Conservation (phyloP, 2,113 vertebrate genomes). For the Nymphicus hollandicus region DNA sequence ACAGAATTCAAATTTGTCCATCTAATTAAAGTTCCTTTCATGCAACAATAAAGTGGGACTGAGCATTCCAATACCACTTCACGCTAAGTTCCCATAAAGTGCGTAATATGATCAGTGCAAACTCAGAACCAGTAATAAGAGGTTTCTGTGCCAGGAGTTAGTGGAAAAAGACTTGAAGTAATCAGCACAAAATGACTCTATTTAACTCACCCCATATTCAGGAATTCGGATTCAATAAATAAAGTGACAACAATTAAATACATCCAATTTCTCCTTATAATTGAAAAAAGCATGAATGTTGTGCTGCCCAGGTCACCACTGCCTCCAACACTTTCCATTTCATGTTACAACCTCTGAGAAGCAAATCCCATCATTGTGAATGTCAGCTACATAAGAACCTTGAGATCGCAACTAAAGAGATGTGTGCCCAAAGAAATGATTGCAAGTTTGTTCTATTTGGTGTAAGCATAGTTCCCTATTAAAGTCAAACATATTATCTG, state of each 20-base stretch:
- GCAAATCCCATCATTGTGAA: background rate
- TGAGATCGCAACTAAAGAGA: background rate
- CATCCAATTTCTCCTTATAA: background rate
- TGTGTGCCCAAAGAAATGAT: background rate
- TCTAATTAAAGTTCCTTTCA: background rate
- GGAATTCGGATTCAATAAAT: background rate
- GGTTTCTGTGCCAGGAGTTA: background rate
- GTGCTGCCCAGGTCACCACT: background rate
- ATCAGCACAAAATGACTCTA: background rate
- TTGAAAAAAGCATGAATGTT: background rate
- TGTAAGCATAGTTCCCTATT: background rate
- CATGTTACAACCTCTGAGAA: background rate
- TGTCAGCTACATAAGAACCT: background rate
- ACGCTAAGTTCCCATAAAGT: background rate
- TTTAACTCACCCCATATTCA: background rate
- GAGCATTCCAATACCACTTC: background rate
- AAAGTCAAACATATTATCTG: background rate
- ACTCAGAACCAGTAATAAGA: background rate
- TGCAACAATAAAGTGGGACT: background rate
- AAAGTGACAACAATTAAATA: background rate
- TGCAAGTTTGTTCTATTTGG: background rate
- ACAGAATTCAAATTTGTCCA: background rate
- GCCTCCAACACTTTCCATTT: background rate
- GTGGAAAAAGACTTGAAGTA: background rate
- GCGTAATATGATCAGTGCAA: background rate